These are phyloP conservation scores for Zygogramma bicolorata DNA, from an alignment of 2,888 invertebrate genomes.

Conservation along the genomic window DNA sequence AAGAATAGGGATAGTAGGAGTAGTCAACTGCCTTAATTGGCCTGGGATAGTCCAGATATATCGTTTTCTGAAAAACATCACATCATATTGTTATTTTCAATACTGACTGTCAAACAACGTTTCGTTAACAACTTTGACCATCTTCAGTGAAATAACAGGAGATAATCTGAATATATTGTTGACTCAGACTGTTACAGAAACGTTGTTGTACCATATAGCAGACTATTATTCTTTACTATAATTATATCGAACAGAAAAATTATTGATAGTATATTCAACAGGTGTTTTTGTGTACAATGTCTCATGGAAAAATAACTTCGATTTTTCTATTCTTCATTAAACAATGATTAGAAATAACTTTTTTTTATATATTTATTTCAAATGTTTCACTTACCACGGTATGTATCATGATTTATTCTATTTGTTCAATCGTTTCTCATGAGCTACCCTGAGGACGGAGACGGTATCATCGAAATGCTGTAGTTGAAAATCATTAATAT, in stretches of 20 bases:
- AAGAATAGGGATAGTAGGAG: slow-evolving; percentile 51
- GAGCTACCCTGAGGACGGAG: background rate
- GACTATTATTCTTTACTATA: too few species aligned
- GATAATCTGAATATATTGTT: too few species aligned
- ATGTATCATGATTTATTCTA: slow-evolving; percentile 19
- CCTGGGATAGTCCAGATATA: slow-evolving; percentile 49
- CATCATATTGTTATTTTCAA: background rate
- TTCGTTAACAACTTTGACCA: background rate
- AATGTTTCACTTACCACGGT: slow-evolving; percentile 26
- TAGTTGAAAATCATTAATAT: background rate
- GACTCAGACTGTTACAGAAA: too few species aligned
- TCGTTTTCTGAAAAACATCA: slow-evolving; percentile 50
- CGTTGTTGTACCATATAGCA: too few species aligned
- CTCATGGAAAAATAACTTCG: background rate
- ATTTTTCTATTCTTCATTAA: too few species aligned
- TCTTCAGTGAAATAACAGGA: too few species aligned
- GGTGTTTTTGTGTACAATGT: slow-evolving; percentile 3
- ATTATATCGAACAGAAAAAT: too few species aligned
- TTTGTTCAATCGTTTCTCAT: background rate
- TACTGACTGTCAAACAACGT: background rate
- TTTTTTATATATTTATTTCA: too few species aligned
- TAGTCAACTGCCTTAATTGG: slow-evolving; percentile 48
- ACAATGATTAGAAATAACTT: background rate
- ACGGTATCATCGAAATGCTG: background rate
- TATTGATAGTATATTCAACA: background rate